Base-by-base conservation (phyloP, 2,888 invertebrate species). In the Caenorhabditis sp. region DNA sequence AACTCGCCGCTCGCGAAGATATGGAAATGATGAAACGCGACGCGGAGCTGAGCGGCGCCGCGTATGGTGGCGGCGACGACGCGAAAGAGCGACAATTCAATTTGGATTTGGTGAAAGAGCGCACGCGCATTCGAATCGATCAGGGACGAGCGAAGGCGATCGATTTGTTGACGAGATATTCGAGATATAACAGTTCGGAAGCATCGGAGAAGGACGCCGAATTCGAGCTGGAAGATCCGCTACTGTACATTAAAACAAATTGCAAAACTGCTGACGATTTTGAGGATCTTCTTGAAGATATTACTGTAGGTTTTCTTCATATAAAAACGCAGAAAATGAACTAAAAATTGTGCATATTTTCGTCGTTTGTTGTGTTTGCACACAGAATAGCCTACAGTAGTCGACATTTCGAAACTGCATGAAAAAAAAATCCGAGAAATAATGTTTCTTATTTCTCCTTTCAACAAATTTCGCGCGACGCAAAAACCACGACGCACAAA, bases 91-190 rank as follows among this genome's bases (percentile, higher is more conserved):
- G 97, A 89, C 92, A 94, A 88, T 99, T 99, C 90, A 97, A 97
- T 88, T 90, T 99, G 86, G 93, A 97, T 85, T 99, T 99, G 90
- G 97, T 97, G 0, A 91, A 95, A 49, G 90, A 75, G 17, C 27
- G 70, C 62, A 71, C 96, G 61, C 92, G 93, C 87, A 97, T 99
- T 79, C 92, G 99, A 74, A 97, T 99, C 70, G 93, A 95, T 77
- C 97, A 97, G 89, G 95, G 95, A 5, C 91, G 97, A 84, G 97
- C 97, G 0, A 99, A 99, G 88, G 97, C 99, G 0, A 99, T 99
- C 79, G 99, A 99, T 91, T 90, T 97, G 76, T 90, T 99, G 65
- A 97, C 97, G 0, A 94, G 97, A 90, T 86, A 84, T 57, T 76
- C 81, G 19, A 70, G 76, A 31, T 85, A 77, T 53, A 72, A 67